A percentile compares a stretch with the other conserved stretches of the same genome.
Conservation (phyloP, 2,797 vertebrate species). For the Ctenosaura bakeri region DNA sequence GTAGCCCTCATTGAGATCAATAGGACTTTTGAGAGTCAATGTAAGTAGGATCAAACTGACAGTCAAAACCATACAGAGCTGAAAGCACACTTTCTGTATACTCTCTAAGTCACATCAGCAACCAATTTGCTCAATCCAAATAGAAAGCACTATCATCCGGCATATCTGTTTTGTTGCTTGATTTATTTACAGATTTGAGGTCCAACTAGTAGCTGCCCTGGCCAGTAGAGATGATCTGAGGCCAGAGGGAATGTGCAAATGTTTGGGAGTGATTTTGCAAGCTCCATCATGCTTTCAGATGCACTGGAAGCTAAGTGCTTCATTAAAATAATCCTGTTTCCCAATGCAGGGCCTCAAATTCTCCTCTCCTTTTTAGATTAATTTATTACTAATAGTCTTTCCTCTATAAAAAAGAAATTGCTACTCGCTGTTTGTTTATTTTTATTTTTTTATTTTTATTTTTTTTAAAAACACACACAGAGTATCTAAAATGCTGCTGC, state of each 20-base stretch:
- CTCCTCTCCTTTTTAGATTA: constrained; percentile 48
- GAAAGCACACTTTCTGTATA: background rate
- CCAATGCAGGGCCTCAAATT: constrained; percentile 52
- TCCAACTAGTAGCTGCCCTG: background rate
- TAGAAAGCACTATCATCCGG: background rate
- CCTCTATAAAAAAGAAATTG: constrained; percentile 56
- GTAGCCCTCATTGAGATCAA: background rate
- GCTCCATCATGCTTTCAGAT: constrained; percentile 38
- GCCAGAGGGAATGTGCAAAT: constrained; percentile 15
- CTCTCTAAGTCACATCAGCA: background rate
- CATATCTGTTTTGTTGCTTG: background rate
- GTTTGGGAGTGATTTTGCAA: constrained; percentile 9
- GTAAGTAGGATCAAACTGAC: background rate
- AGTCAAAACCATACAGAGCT: background rate
- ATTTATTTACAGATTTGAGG: background rate
- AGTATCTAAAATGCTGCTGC: constrained; percentile 79
- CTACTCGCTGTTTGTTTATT: constrained; percentile 13
- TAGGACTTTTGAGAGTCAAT: background rate
- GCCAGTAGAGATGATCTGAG: background rate
- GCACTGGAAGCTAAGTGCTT: constrained; percentile 48
- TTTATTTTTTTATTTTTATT: background rate
- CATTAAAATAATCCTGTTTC: constrained; percentile 62
- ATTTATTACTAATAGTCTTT: constrained; percentile 68
- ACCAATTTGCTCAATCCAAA: background rate
- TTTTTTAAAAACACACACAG: background rate